These are phyloP conservation scores for Alethe castanea DNA, from an alignment of 2,113 vertebrate species.

Conservation along the genomic window DNA sequence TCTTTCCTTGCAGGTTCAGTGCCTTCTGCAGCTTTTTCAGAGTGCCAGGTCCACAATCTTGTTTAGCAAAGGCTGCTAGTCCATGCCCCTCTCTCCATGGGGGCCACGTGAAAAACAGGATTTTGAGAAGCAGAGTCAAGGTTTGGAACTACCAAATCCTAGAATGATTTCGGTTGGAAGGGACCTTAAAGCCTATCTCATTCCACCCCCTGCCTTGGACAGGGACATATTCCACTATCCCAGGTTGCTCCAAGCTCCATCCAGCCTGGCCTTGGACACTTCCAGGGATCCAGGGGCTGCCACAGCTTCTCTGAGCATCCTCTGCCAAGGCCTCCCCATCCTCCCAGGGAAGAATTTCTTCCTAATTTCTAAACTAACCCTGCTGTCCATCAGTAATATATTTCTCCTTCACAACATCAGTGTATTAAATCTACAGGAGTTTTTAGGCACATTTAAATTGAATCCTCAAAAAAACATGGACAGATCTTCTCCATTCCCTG, in stretches of 20 bases:
- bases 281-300: background rate
- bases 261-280: background rate
- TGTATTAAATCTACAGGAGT: background rate
- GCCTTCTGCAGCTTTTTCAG: background rate
- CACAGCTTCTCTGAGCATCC: background rate
- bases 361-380: background rate
- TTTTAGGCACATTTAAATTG: background rate
- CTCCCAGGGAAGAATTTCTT: accelerated
- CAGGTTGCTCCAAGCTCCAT: accelerated
- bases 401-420: background rate
- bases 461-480: background rate
- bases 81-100: accelerated
- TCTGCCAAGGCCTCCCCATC: background rate
- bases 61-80: background rate
- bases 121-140: background rate
- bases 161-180: background rate
- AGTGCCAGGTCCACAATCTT: background rate
- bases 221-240: accelerated
- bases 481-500: background rate
- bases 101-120: background rate
- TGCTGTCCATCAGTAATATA: background rate
- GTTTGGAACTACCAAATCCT: background rate
- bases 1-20: background rate
- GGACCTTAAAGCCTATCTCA: accelerated
- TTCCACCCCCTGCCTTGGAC: accelerated